Percentiles rank a stretch among this genome's conserved stretches.
These are phyloP conservation scores for Cossypha dichroa DNA, from an alignment of 2,797 vertebrate species.

Conservation along the genomic window DNA sequence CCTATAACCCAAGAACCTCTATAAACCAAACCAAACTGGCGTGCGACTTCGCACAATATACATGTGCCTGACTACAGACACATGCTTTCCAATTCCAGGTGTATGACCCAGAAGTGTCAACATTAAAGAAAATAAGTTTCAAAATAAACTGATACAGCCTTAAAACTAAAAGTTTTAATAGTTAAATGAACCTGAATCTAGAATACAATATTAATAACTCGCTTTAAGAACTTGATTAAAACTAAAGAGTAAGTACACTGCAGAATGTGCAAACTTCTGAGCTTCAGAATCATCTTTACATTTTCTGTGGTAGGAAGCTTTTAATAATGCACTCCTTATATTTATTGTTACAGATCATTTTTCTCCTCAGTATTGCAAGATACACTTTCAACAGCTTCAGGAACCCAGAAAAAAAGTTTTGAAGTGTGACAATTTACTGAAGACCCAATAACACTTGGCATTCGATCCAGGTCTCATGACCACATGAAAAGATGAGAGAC, in stretches of 20 bases:
- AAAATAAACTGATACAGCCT: not conserved
- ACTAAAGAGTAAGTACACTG: not conserved
- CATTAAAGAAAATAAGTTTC: not conserved
- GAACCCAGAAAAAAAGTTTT: not conserved
- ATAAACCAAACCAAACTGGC: not conserved
- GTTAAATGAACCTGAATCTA: not conserved
- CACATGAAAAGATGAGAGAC: not conserved
- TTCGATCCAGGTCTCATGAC: not conserved
- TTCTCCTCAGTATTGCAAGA: not conserved
- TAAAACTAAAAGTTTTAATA: not conserved
- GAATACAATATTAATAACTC: not conserved
- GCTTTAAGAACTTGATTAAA: not conserved
- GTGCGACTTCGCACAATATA: not conserved
- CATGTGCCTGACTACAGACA: not conserved
- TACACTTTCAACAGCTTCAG: not conserved
- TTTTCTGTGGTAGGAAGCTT: not conserved
- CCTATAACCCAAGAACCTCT: not conserved
- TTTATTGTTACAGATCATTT: not conserved
- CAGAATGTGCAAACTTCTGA: not conserved
- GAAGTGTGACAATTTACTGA: not conserved
- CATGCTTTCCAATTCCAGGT: not conserved
- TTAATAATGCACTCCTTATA: not conserved
- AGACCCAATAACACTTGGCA: not conserved
- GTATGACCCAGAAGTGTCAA: not conserved
- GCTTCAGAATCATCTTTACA: not conserved